Percentiles rank a stretch among this genome's conserved stretches.
These are phyloP conservation scores for Trichonephila clavata DNA, from an alignment of 1,140 invertebrate species.

Conservation along the genomic window DNA sequence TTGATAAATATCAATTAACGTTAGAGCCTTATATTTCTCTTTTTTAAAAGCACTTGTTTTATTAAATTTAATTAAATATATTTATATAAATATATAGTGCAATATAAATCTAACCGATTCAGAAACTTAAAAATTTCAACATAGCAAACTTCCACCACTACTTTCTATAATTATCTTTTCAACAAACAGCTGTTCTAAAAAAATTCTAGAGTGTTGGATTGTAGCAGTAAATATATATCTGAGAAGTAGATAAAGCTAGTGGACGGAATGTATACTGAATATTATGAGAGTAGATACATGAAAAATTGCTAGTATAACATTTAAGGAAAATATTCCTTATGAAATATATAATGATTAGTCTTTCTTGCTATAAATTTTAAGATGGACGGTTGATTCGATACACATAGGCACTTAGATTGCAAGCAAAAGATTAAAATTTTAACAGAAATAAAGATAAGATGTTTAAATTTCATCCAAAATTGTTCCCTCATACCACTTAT, in stretches of 20 bases:
- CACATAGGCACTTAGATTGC: conserved; percentile 24
- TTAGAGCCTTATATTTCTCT: too few relatives aligned
- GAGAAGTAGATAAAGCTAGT: not conserved
- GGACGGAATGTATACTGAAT: not conserved
- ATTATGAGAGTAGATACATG: not conserved
- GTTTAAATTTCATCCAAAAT: not conserved
- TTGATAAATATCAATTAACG: too few relatives aligned
- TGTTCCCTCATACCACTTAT: conserved; percentile 2
- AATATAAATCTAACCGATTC: too few relatives aligned
- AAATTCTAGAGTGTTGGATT: not conserved
- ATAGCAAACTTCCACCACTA: not conserved
- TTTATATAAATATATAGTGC: too few relatives aligned
- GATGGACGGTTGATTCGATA: not conserved
- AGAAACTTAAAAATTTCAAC: not conserved
- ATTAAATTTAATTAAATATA: too few relatives aligned
- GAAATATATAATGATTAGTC: not conserved
- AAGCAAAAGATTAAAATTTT: conserved; percentile 3
- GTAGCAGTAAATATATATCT: not conserved
- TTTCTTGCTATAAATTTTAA: not conserved
- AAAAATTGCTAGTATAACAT: conserved; percentile 10
- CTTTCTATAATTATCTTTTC: not conserved
- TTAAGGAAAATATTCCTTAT: not conserved
- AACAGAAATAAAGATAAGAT: not conserved
- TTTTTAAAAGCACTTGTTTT: too few relatives aligned
- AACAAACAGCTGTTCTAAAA: not conserved